These are phyloP conservation scores for Penaeus chinensis DNA, from an alignment of 1,140 invertebrate species.

Conservation along the genomic window DNA sequence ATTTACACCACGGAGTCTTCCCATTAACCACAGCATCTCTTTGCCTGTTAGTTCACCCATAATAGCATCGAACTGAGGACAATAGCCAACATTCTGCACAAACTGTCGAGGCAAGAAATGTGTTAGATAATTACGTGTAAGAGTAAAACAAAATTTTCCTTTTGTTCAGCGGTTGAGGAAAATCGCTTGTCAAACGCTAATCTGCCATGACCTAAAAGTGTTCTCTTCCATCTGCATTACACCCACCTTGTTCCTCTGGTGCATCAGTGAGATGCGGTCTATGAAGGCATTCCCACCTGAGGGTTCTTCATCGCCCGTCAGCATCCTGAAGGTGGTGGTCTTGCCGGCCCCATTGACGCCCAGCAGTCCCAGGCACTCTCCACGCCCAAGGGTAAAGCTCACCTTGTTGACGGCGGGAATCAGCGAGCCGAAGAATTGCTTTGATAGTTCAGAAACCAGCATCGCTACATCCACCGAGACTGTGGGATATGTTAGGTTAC, in stretches of 20 bases:
- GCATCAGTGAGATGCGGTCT: conserved; percentile 56
- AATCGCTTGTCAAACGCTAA: no score
- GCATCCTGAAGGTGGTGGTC: conserved; percentile 83
- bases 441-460: conserved; percentile 48
- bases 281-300: conserved; percentile 63
- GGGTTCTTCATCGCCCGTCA: conserved; percentile 62
- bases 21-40: conserved; percentile 73
- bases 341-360: conserved; percentile 91
- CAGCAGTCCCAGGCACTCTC: conserved; percentile 86
- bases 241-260: conserved; percentile 40
- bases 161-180: no score
- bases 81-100: conserved; percentile 74
- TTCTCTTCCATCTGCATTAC: not conserved
- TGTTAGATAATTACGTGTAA: conserved; percentile 51
- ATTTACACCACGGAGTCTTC: conserved; percentile 71
- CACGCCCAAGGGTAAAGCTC: conserved; percentile 78
- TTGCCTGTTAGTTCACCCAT: conserved; percentile 77
- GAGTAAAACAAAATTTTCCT: no score
- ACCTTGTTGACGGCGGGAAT: conserved; percentile 76
- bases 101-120: conserved; percentile 49
- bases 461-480: conserved; percentile 42
- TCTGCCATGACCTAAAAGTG: no score
- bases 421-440: conserved; percentile 61
- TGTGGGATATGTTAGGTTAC: no score
- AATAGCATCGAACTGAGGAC: conserved; percentile 85